A percentile compares a stretch with the other conserved stretches of the same genome.
Evolutionary conservation across 2,113 vertebrate species (phyloP).

Genomic region (Casuarius casuarius): DNA sequence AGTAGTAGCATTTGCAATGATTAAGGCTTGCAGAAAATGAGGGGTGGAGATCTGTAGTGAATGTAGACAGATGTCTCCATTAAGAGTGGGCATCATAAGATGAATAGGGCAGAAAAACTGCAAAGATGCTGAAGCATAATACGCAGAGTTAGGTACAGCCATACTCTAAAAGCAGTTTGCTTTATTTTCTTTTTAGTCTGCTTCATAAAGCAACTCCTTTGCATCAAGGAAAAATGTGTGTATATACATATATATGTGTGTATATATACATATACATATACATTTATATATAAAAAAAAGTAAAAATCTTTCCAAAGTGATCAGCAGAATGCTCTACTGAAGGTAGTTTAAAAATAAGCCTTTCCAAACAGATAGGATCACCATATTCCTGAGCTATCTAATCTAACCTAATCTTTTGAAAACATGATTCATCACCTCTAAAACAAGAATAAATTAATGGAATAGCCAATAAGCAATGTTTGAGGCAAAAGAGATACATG

Average conservation of each 20-base stretch:
- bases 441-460: neutral
- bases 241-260: no score
- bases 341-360: neutral
- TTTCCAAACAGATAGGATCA: neutral
- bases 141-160: neutral
- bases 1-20: neutral
- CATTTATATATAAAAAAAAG: no score
- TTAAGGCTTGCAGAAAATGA: slow-evolving; percentile 32
- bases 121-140: neutral
- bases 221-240: neutral
- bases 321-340: neutral
- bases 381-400: neutral
- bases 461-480: neutral
- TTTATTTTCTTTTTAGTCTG: neutral
- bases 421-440: neutral
- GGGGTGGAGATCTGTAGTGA: neutral
- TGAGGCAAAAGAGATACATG: neutral
- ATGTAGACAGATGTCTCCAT: slow-evolving; percentile 2
- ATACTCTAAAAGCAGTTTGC: neutral
- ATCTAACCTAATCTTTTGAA: neutral
- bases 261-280: neutral
- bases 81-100: slow-evolving; percentile 21
- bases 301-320: neutral
- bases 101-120: neutral
- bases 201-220: neutral